These are phyloP conservation scores for Chlorodrepanis virens DNA, from an alignment of 2,113 vertebrate genomes.

Conservation along the genomic window DNA sequence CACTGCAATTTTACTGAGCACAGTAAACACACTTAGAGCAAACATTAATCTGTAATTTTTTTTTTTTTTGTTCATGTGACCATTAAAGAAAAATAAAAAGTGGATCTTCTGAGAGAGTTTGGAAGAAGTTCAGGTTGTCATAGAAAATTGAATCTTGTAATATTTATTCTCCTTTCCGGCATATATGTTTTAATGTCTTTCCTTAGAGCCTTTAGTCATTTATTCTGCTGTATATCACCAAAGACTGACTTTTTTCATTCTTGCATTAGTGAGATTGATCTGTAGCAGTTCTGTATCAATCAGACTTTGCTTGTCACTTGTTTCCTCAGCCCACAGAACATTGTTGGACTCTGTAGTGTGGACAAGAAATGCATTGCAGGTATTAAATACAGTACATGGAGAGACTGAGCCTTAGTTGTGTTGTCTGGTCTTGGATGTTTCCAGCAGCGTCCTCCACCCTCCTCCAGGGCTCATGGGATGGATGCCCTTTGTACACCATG, in stretches of 20 bases:
- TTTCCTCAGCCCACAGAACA: not conserved
- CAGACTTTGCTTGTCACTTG: not conserved
- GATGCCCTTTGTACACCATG: no score
- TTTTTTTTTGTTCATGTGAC: constrained; percentile 2
- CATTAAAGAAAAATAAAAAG: constrained; percentile 7
- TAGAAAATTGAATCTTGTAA: not conserved
- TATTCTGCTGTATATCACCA: not conserved
- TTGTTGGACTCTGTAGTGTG: not conserved
- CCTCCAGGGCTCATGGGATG: not conserved
- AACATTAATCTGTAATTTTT: not conserved
- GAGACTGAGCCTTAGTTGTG: not conserved
- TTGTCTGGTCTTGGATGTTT: not conserved
- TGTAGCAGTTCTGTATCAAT: not conserved
- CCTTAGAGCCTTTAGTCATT: not conserved
- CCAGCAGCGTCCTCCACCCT: not conserved
- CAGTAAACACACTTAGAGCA: constrained; percentile 2
- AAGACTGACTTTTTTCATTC: not conserved
- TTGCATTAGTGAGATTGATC: not conserved
- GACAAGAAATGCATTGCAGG: not conserved
- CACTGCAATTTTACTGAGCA: not conserved
- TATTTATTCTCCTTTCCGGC: constrained; percentile 22
- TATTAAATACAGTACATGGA: not conserved
- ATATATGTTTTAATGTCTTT: not conserved
- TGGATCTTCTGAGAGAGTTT: not conserved
- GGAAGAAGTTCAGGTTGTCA: not conserved